Evolutionary conservation across 2,113 vertebrate genomes (phyloP).

Genomic region (Sceloporus undulatus): DNA sequence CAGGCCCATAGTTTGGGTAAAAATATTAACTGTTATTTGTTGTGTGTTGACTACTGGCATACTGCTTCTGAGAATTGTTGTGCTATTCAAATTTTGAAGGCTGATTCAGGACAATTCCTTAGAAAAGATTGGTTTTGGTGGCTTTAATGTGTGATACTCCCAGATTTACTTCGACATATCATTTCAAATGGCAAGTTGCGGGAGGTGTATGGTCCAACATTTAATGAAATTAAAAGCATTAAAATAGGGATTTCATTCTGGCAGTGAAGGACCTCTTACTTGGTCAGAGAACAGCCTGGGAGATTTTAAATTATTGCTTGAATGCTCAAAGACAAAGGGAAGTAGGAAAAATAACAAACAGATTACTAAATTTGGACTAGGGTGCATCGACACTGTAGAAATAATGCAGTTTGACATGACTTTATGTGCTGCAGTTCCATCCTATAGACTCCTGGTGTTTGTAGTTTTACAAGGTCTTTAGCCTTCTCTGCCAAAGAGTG

Average conservation of each 20-base stretch:
- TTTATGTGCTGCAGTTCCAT: too few species aligned
- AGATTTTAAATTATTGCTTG: not conserved
- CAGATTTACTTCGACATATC: not conserved
- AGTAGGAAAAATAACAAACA: not conserved
- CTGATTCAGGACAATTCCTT: not conserved
- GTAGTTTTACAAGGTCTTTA: too few species aligned
- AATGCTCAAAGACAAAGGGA: not conserved
- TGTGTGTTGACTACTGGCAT: not conserved
- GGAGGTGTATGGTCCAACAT: not conserved
- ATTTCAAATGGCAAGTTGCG: not conserved
- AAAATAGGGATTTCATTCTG: not conserved
- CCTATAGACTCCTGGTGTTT: too few species aligned
- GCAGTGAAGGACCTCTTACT: too few species aligned
- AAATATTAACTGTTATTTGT: not conserved
- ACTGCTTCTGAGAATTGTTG: not conserved
- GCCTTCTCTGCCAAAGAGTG: too few species aligned
- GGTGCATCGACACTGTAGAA: too few species aligned
- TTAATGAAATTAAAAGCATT: not conserved
- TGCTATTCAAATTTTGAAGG: not conserved
- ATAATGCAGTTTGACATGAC: too few species aligned
- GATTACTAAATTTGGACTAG: not conserved
- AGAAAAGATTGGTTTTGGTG: not conserved
- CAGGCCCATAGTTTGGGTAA: not conserved
- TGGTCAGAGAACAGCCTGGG: not conserved
- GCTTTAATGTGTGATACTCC: not conserved